Percentiles rank a stretch among this genome's conserved stretches.
These are phyloP conservation scores for Euphydryas editha DNA, from an alignment of 2,888 invertebrate genomes.

Conservation along the genomic window DNA sequence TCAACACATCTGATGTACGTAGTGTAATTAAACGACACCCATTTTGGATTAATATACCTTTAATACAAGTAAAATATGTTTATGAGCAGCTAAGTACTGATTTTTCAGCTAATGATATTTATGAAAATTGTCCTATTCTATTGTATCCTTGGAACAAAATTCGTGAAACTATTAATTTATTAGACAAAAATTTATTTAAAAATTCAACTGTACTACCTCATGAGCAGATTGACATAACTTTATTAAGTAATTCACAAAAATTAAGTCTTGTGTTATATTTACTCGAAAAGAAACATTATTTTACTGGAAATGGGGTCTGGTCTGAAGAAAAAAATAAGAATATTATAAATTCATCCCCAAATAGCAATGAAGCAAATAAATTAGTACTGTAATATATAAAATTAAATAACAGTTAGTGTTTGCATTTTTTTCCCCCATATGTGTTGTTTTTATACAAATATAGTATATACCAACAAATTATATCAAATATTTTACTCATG, in stretches of 20 bases:
- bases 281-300: conserved; percentile 76
- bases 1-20: conserved; percentile 55
- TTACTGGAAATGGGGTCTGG: conserved; percentile 79
- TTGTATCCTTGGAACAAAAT: conserved; percentile 78
- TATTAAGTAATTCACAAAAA: conserved; percentile 63
- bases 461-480: too few relatives aligned
- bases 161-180: conserved; percentile 51
- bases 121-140: conserved; percentile 69
- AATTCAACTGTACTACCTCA: conserved; percentile 40
- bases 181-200: conserved; percentile 46
- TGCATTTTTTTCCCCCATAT: neutral
- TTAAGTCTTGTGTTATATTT: conserved; percentile 72
- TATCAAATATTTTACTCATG: too few relatives aligned
- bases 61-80: conserved; percentile 69
- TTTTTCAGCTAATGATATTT: conserved; percentile 67
- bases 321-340: conserved; percentile 64
- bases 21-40: conserved; percentile 67
- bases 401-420: neutral
- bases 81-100: conserved; percentile 59
- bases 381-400: neutral
- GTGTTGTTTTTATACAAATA: too few relatives aligned
- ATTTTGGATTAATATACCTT: conserved; percentile 75
- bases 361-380: conserved; percentile 9
- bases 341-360: conserved; percentile 26
- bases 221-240: conserved; percentile 57